A percentile compares a stretch with the other conserved stretches of the same genome.
Evolutionary conservation across 2,797 vertebrate species (phyloP).

Genomic region (Tapera naevia): DNA sequence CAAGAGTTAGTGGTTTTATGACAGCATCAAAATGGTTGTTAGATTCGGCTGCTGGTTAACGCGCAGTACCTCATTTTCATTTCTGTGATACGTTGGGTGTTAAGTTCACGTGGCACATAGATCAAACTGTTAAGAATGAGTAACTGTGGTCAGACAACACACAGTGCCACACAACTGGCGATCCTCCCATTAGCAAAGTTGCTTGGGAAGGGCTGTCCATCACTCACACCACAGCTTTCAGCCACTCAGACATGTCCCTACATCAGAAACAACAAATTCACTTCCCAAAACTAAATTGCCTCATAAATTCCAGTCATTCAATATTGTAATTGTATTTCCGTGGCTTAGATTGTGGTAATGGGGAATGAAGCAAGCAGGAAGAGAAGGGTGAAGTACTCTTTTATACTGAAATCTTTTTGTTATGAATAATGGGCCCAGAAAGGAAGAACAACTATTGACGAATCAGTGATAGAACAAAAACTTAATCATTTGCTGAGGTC

Average conservation of each 20-base stretch:
- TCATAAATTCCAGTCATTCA: neutral
- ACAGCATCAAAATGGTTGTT: neutral
- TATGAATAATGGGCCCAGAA: neutral
- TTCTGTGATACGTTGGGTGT: neutral
- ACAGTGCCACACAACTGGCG: neutral
- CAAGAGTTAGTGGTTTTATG: neutral
- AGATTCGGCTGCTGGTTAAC: neutral
- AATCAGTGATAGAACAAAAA: constrained; percentile 1
- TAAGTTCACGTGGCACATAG: neutral
- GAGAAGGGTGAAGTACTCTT: neutral
- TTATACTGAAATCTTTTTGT: neutral
- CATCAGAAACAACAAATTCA: neutral
- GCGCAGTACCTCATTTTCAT: neutral
- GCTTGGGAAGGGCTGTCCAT: neutral
- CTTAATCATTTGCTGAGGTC: neutral
- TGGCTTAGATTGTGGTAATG: neutral
- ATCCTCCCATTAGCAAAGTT: neutral
- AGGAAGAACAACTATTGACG: constrained; percentile 3
- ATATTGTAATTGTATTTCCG: neutral
- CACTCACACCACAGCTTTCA: neutral
- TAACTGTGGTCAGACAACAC: neutral
- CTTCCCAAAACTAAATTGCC: neutral
- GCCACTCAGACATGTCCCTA: neutral
- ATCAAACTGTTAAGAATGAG: neutral
- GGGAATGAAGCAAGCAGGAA: neutral